Conservation (phyloP, 2,113 vertebrate genomes). For the Solea solea region DNA sequence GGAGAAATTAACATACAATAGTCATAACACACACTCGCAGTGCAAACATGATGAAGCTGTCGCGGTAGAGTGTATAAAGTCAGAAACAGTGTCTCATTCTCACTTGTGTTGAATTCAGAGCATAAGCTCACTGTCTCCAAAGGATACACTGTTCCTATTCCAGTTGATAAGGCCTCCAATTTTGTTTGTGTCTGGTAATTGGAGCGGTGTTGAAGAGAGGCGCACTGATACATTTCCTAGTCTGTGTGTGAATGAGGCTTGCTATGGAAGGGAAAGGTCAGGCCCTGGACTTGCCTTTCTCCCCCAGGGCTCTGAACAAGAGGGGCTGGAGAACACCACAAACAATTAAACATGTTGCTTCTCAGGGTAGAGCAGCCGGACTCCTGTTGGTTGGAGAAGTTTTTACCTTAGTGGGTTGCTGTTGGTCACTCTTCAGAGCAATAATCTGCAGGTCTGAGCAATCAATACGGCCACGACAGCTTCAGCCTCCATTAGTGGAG, state of each 20-base stretch:
- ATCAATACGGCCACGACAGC: conserved; percentile 80
- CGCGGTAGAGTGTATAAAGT: background rate
- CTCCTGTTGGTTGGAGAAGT: conserved; percentile 73
- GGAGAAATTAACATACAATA: conserved; percentile 31
- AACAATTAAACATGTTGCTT: conserved; percentile 85
- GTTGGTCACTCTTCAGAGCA: conserved; percentile 84
- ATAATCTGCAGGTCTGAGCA: conserved; percentile 83
- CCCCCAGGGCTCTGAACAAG: conserved; percentile 77
- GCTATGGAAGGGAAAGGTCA: conserved; percentile 81
- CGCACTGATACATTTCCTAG: conserved; percentile 80
- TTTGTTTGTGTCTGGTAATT: conserved; percentile 84
- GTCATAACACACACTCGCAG: background rate
- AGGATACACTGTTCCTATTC: conserved; percentile 58
- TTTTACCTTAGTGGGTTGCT: conserved; percentile 77
- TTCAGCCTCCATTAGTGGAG: conserved; percentile 74
- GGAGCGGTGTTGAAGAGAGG: conserved; percentile 78
- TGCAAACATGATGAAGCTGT: background rate
- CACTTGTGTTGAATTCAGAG: conserved; percentile 34
- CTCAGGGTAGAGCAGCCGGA: conserved; percentile 63
- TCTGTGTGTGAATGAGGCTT: conserved; percentile 79
- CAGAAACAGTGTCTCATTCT: conserved; percentile 21
- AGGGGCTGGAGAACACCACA: conserved; percentile 79
- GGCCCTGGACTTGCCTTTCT: conserved; percentile 75
- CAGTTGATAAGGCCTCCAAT: conserved; percentile 65
- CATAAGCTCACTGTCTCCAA: conserved; percentile 35